A percentile compares a stretch with the other conserved stretches of the same genome.
Evolutionary conservation across 1,140 invertebrate genomes (phyloP).

Genomic region (Diabrotica virgifera): DNA sequence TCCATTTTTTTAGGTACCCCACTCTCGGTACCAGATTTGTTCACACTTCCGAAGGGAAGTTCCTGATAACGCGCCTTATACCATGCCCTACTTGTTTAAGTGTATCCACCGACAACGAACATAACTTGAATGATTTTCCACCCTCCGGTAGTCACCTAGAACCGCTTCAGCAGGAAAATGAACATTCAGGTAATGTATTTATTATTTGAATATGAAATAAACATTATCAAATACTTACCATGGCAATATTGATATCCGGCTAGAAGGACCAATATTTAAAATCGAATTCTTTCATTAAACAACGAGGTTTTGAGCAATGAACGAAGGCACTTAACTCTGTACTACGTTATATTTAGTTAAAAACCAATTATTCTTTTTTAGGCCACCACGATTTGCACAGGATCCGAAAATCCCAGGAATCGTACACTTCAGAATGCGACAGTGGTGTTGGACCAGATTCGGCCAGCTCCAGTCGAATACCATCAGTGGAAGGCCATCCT

Average conservation of each 20-base stretch:
- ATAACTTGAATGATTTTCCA: slow-evolving; percentile 28
- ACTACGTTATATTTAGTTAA: too few species aligned
- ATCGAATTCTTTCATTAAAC: too few species aligned
- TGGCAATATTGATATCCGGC: too few species aligned
- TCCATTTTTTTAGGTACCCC: slow-evolving; percentile 61
- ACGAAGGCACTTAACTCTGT: too few species aligned
- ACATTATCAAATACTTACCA: too few species aligned
- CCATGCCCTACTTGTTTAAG: slow-evolving; percentile 84
- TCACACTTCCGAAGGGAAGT: slow-evolving; percentile 93
- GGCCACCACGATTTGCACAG: slow-evolving; percentile 28
- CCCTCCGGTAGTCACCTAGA: slow-evolving; percentile 28
- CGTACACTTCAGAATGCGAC: slow-evolving; percentile 72
- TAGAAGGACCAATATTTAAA: too few species aligned
- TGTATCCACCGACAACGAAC: slow-evolving; percentile 33
- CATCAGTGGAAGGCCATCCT: slow-evolving; percentile 76
- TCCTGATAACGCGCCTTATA: slow-evolving; percentile 91
- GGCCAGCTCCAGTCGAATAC: slow-evolving; percentile 69
- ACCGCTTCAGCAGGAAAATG: slow-evolving; percentile 31
- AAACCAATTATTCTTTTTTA: slow-evolving; percentile 15
- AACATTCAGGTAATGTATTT: slow-evolving; percentile 25
- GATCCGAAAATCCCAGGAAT: slow-evolving; percentile 65
- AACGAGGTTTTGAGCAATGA: too few species aligned
- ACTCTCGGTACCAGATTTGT: slow-evolving; percentile 89
- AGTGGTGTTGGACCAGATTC: slow-evolving; percentile 76
- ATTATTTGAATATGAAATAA: too few species aligned